Conservation (phyloP, 2,888 invertebrate genomes). For the Scaptomyza reducta region DNA sequence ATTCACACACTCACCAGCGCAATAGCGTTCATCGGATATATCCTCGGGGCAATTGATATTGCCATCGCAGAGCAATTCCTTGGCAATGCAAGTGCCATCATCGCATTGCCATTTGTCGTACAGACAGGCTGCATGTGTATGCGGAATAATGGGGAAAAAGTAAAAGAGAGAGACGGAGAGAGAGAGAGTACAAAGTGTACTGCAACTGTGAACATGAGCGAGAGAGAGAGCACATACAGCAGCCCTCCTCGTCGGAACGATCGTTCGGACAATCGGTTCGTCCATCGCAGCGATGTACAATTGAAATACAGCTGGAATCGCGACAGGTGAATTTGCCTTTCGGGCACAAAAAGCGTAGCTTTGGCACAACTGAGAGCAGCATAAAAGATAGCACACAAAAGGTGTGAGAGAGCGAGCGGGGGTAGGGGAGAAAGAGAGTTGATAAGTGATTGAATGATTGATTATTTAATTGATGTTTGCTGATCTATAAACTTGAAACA, state of each 20-base stretch:
- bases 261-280: constrained; percentile 89
- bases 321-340: constrained; percentile 89
- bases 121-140: constrained; percentile 86
- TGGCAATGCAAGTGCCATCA: constrained; percentile 88
- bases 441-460: constrained; percentile 8
- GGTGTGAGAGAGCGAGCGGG: constrained; percentile 11
- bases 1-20: constrained; percentile 84
- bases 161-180: constrained; percentile 5
- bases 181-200: constrained; percentile 2
- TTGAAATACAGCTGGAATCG: constrained; percentile 90
- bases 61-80: constrained; percentile 87
- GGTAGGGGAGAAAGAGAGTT: not conserved
- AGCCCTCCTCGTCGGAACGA: constrained; percentile 87
- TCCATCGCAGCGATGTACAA: constrained; percentile 89
- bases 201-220: not conserved
- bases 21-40: constrained; percentile 90
- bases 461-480: not conserved
- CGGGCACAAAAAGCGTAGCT: constrained; percentile 82
- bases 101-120: constrained; percentile 90
- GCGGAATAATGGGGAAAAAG: not conserved
- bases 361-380: constrained; percentile 76
- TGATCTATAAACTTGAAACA: constrained; percentile 6
- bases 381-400: constrained; percentile 10
- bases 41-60: constrained; percentile 89
- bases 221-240: constrained; percentile 85